phyloP scores from a whole-genome alignment of 2,888 invertebrate genomes.

The Mayetiola destructor region DNA sequence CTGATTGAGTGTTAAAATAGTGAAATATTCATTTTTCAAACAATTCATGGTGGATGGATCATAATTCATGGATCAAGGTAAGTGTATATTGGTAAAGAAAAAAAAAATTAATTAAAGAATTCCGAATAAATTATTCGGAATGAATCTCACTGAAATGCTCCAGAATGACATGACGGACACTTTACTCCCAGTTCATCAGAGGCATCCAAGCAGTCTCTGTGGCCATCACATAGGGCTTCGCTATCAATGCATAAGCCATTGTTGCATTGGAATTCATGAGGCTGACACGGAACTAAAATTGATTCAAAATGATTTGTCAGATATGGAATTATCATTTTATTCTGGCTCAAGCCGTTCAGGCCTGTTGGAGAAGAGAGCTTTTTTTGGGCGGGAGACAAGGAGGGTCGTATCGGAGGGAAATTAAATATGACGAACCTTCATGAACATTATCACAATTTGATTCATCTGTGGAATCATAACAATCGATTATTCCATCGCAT shows the following conservation, averaged over 20 bases:
- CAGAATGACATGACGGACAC: slow-evolving; percentile 33
- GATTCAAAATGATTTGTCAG: neutral
- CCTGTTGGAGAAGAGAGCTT: too few relatives aligned
- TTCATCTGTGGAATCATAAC: slow-evolving; percentile 48
- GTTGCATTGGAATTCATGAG: slow-evolving; percentile 42
- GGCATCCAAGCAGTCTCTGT: slow-evolving; percentile 39
- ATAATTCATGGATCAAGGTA: neutral
- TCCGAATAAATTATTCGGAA: neutral
- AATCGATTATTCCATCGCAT: slow-evolving; percentile 47
- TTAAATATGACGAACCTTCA: slow-evolving; percentile 14
- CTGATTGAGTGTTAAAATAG: slow-evolving; percentile 21
- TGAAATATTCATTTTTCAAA: neutral
- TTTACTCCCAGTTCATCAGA: slow-evolving; percentile 39
- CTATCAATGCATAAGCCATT: slow-evolving; percentile 47
- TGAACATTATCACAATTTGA: slow-evolving; percentile 29
- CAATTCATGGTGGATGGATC: neutral
- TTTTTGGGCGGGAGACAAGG: too few relatives aligned
- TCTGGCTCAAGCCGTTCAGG: too few relatives aligned
- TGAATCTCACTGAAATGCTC: slow-evolving; percentile 33
- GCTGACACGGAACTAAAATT: slow-evolving; percentile 26
- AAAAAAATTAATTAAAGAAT: slow-evolving; percentile 15
- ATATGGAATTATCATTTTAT: neutral
- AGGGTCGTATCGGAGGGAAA: too few relatives aligned
- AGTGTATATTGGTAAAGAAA: slow-evolving; percentile 11
- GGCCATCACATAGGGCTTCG: slow-evolving; percentile 38